These are phyloP conservation scores for Ptychadena robeensis DNA, from an alignment of 2,797 vertebrate genomes.

Conservation along the genomic window DNA sequence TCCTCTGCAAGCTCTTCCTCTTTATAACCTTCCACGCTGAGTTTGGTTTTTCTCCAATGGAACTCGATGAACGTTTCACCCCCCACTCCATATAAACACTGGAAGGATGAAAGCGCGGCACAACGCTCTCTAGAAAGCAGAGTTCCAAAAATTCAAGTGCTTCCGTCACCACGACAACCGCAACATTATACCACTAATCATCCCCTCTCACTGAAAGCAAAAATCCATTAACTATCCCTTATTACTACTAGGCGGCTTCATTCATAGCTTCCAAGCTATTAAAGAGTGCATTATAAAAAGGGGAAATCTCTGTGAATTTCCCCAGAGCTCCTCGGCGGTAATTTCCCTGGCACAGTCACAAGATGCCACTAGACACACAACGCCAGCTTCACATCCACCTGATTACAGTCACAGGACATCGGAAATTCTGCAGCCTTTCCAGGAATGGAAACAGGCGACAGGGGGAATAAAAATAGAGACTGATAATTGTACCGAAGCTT, in stretches of 20 bases:
- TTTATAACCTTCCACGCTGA: background rate
- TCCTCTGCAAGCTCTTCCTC: background rate
- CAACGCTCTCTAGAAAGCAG: background rate
- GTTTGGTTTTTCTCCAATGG: background rate
- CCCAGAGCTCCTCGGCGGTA: constrained; percentile 1
- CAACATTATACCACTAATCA: background rate
- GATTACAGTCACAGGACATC: constrained; percentile 5
- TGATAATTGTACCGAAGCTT: background rate
- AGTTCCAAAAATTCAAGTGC: constrained; percentile 3
- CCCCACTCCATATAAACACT: background rate
- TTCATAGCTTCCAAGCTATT: constrained; percentile 31
- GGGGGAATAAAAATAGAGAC: constrained; percentile 8
- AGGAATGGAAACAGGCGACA: constrained; percentile 10
- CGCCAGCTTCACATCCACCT: constrained; percentile 10
- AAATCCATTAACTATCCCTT: constrained; percentile 22
- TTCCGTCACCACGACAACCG: constrained; percentile 37
- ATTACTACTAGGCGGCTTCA: constrained; percentile 35
- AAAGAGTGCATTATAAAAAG: constrained; percentile 20
- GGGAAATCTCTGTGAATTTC: constrained; percentile 20
- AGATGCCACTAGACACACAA: constrained; percentile 32
- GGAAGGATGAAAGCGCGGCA: background rate
- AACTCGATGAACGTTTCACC: background rate
- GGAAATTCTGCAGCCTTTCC: constrained; percentile 4
- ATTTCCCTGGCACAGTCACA: constrained; percentile 20
- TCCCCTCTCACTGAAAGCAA: constrained; percentile 25